Conservation (phyloP, 1,140 invertebrate species). For the Cecropterus lyciades region DNA sequence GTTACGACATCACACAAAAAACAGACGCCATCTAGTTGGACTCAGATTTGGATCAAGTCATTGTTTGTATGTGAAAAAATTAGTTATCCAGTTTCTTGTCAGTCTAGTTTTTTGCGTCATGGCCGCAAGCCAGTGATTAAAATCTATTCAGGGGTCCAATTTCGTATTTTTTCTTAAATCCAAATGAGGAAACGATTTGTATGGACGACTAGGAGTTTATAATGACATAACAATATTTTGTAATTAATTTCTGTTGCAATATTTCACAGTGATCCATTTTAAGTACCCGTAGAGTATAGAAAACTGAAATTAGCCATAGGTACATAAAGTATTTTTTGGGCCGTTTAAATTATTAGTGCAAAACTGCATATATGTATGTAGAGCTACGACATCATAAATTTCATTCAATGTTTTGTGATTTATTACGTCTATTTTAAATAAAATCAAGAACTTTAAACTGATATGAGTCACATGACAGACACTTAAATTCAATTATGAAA, state of each 20-base stretch:
- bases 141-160: constrained; percentile 19
- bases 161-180: constrained; percentile 12
- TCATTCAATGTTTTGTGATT: too few species aligned
- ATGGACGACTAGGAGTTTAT: not conserved
- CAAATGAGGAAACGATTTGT: constrained; percentile 13
- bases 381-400: too few species aligned
- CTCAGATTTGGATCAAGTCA: constrained; percentile 10
- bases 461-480: too few species aligned
- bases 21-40: not conserved
- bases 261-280: not conserved
- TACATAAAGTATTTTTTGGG: too few species aligned
- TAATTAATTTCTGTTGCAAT: constrained; percentile 1
- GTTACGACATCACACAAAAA: not conserved
- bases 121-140: constrained; percentile 13
- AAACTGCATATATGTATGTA: too few species aligned
- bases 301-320: too few species aligned
- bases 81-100: constrained; percentile 11
- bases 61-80: constrained; percentile 15
- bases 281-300: not conserved
- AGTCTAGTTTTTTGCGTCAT: constrained; percentile 18
- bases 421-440: too few species aligned
- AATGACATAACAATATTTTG: not conserved
- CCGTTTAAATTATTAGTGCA: too few species aligned
- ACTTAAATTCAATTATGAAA: too few species aligned
- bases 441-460: too few species aligned